These are phyloP conservation scores for Calyptomena viridis DNA, from an alignment of 2,113 vertebrate species.

Conservation along the genomic window DNA sequence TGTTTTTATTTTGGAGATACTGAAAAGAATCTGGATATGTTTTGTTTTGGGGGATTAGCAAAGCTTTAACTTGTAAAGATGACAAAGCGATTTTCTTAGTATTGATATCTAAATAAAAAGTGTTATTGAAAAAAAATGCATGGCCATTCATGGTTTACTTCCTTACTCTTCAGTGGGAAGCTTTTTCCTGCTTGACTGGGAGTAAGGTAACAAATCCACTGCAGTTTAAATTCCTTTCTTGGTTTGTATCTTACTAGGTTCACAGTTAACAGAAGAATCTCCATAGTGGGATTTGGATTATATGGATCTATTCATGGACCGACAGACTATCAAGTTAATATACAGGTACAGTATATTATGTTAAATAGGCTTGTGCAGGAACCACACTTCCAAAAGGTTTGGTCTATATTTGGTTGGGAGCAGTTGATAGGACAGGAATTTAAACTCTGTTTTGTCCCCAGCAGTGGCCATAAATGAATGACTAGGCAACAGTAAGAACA, in stretches of 20 bases:
- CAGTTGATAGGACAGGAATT: neutral
- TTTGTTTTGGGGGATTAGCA: neutral
- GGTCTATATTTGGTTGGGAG: neutral
- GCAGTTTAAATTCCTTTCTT: neutral
- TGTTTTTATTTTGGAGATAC: neutral
- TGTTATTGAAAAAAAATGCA: neutral
- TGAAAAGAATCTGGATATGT: neutral
- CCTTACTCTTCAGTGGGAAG: neutral
- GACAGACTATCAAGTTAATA: constrained; percentile 95
- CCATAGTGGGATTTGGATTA: constrained; percentile 91
- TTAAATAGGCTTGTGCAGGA: neutral
- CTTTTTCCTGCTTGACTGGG: neutral
- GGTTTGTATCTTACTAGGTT: constrained; percentile 75
- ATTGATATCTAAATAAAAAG: neutral
- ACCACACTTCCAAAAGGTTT: neutral
- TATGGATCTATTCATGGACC: constrained; percentile 96
- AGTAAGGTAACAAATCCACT: neutral
- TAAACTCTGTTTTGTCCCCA: neutral
- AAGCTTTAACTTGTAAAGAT: neutral
- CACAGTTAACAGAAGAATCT: constrained; percentile 93
- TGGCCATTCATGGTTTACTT: neutral
- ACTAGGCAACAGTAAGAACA: neutral
- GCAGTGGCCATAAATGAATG: neutral
- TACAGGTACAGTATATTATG: constrained; percentile 81
- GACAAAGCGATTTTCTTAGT: neutral